Evolutionary conservation across 2,113 vertebrate genomes (phyloP), one percentile per base, ranked within the genome.

Genomic region (Otus sunia): DNA sequence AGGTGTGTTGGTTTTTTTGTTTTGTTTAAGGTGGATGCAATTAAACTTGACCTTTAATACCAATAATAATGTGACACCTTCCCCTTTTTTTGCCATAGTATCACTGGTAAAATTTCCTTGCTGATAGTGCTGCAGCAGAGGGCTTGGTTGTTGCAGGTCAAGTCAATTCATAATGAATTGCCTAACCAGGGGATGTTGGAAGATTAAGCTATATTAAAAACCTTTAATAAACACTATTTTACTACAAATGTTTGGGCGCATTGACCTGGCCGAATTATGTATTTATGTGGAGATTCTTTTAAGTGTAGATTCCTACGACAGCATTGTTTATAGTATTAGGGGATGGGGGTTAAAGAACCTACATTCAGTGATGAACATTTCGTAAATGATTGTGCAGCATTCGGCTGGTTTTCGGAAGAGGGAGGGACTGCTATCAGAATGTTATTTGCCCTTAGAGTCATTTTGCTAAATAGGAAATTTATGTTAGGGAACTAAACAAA

Each of bases 81-180:
- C 53, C 76, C 53, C 94, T 90, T 94, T 76, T 94, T 96, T 97
- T 76, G 86, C 94, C 36, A 36, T 71, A 29, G 84, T 90, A 92
- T 94, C 94, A 39, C 75, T 74, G 87, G 49, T 94, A 72, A 92
- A 76, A 66, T 73, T 64, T 69, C 82, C 77, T 63, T 29, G 18
- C 90, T 50, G 73, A 7, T 82, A 58, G 52, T 97, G 91, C 96
- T 97, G 97, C 97, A 97, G 96, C 72, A 94, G 55, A 94, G 95
- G 94, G 95, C 95, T 98, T 97, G 95, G 96, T 95, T 94, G 86
- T 79, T 98, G 97, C 96, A 66, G 90, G 95, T 97, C 96, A 96
- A 94, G 50, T 97, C 79, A 84, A 95, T 97, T 97, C 68, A 68
- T 92, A 94, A 95, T 80, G 96, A 97, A 97, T 98, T 97, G 87